Base-by-base conservation (phyloP, 1,140 invertebrate species). In the Zaprionus taronus region DNA sequence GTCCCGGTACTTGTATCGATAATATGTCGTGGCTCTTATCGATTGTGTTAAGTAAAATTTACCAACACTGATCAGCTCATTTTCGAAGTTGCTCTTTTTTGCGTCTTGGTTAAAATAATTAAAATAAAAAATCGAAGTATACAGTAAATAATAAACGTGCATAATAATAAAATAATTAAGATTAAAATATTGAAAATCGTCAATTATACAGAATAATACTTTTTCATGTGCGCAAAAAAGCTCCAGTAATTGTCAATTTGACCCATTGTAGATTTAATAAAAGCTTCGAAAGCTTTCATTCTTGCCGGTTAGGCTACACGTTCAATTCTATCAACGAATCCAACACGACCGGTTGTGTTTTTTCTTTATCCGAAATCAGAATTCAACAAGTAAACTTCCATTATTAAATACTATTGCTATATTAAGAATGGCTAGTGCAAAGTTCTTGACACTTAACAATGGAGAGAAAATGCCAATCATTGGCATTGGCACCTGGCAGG, bases 401-500 rank as follows among this genome's bases (percentile, higher is more conserved):
- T 26, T 53, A 47, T 14, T 56, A 1, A 3, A 47, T 47, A 47
- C 41, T 17, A 9, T 17, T 47, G n/a, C 44, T 22, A 9, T 24
- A 24, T 49, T 36, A 57, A 79, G 71, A 71, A 93, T 93, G 92
- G 67, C 76, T 55, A 61, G 71, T 65, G 79, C 68, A 6, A 81
- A 89, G 55, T 91, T 76, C 57, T 73, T 93, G 38, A 91, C 79
- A 4, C 80, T 93, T 0, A 91, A 91, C 61, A 93, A 92, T 84
- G 94, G 93, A 17, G 91, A 93, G 77, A 92, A 95, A 77, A 97
- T 97, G 95, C 96, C 96, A 0, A 94, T 94, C 72, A 91, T 97
- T 51, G 96, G 96, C 44, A 94, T 97, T 76, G 96, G 96, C 63
- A 97, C 96, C 71, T 97, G 96, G 96, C 96, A 96, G 94, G 96